A percentile compares a stretch with the other conserved stretches of the same genome.
phyloP scores from a whole-genome alignment of 2,797 vertebrate genomes.

The Lacerta bilineata region DNA sequence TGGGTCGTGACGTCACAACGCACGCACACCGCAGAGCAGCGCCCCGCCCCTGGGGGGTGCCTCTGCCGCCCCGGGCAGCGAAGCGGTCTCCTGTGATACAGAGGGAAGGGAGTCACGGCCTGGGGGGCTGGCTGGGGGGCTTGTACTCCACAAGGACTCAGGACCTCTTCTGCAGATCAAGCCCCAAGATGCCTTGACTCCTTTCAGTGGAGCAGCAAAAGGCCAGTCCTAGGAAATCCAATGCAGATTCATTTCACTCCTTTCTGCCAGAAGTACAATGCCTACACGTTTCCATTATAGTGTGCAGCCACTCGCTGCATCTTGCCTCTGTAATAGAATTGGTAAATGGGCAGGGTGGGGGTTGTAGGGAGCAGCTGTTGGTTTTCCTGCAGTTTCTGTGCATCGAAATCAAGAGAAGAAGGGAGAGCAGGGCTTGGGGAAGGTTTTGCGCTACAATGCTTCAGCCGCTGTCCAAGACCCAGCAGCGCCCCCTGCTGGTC shows the following conservation, averaged over 20 bases:
- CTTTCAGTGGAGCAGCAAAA: slow-evolving; percentile 6
- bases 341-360: background rate
- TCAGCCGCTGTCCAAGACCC: slow-evolving; percentile 48
- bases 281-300: background rate
- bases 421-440: background rate
- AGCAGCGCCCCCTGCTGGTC: slow-evolving; percentile 73
- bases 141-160: too few relatives aligned
- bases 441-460: too few relatives aligned
- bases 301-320: slow-evolving; percentile 1
- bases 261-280: slow-evolving; percentile 27
- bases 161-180: too few relatives aligned
- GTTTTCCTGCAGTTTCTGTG: background rate
- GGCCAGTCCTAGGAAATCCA: background rate
- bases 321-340: slow-evolving; percentile 38
- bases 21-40: too few relatives aligned
- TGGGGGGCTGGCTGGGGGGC: too few relatives aligned
- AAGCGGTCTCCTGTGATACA: fast-evolving
- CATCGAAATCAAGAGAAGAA: background rate
- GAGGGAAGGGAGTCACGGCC: too few relatives aligned
- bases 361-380: background rate
- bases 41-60: too few relatives aligned
- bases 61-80: too few relatives aligned
- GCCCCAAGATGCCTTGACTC: too few relatives aligned
- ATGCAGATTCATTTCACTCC: background rate
- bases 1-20: too few relatives aligned